These are phyloP conservation scores for Cynopterus sphinx DNA, from an alignment of 2,797 vertebrate species.

Conservation along the genomic window DNA sequence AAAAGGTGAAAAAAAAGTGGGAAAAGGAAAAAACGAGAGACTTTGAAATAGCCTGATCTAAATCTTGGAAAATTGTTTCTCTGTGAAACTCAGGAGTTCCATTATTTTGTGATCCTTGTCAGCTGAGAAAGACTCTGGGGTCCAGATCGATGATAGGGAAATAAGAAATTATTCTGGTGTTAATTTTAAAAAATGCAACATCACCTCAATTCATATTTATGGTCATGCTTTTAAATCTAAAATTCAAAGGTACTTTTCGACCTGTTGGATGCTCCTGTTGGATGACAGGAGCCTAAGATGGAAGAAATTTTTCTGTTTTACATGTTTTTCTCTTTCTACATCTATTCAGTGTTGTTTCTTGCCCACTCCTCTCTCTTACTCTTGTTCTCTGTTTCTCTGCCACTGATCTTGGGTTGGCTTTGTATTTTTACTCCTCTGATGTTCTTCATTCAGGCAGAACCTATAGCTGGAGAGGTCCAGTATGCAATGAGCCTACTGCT, in stretches of 20 bases:
- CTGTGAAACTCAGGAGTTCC: background rate
- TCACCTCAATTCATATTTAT: background rate
- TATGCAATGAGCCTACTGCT: background rate
- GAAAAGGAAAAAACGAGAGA: background rate
- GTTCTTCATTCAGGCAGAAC: background rate
- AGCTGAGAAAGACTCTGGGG: background rate
- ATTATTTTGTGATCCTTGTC: background rate
- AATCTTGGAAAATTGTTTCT: background rate
- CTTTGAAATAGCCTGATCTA: background rate
- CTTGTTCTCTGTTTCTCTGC: background rate
- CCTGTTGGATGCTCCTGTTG: background rate
- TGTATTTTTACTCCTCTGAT: background rate
- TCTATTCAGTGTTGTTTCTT: background rate
- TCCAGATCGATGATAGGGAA: background rate
- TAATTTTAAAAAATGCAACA: background rate
- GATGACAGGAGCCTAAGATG: background rate
- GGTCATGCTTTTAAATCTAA: background rate
- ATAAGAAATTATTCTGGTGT: background rate
- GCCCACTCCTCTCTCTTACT: background rate
- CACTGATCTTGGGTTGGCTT: background rate
- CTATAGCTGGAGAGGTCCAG: background rate
- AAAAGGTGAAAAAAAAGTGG: background rate
- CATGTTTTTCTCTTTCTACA: background rate
- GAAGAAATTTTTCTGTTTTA: background rate
- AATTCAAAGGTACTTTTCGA: background rate